Percentiles rank a stretch among this genome's conserved stretches.
Evolutionary conservation across 2,888 invertebrate species (phyloP).

Genomic region (Pemphredon lugubris): DNA sequence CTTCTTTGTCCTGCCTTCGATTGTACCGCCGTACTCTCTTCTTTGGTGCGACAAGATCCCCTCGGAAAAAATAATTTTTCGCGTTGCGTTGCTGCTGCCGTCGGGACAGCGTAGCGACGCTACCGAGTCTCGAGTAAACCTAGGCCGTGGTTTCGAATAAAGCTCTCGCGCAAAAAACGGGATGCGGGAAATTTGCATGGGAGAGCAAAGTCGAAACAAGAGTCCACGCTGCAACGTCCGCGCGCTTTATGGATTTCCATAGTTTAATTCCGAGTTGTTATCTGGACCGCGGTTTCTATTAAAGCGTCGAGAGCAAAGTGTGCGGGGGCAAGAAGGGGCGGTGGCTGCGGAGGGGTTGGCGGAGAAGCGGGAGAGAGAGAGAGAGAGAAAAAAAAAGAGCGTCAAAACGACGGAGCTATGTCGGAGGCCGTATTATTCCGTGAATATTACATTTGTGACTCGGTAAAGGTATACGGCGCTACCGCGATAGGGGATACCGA

Average conservation of each 20-base stretch:
- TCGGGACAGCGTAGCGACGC: no score
- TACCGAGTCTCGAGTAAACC: no score
- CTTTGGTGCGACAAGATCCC: no score
- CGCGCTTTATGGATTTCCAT: conserved; percentile 49
- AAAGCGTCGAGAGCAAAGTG: conserved; percentile 40
- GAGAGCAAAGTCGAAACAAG: conserved; percentile 36
- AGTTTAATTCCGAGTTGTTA: conserved; percentile 52
- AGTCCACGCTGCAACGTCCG: conserved; percentile 36
- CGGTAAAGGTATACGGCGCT: conserved; percentile 51
- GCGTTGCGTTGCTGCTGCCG: no score
- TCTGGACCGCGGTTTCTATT: conserved; percentile 54
- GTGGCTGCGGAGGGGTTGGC: no score
- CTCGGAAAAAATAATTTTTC: no score
- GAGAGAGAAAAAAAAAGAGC: conserved; percentile 40
- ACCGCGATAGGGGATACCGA: conserved; percentile 51
- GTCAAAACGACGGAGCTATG: conserved; percentile 43
- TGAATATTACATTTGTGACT: conserved; percentile 81
- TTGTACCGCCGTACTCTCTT: no score
- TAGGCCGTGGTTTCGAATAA: conserved; percentile 5
- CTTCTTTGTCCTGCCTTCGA: no score
- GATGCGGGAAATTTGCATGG: conserved; percentile 24
- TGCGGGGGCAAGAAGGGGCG: not conserved
- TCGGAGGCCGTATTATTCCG: conserved; percentile 75
- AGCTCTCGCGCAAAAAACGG: not conserved
- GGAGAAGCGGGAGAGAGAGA: conserved; percentile 26